Conservation (phyloP, 2,113 vertebrate species). For the Tragelaphus scriptus region DNA sequence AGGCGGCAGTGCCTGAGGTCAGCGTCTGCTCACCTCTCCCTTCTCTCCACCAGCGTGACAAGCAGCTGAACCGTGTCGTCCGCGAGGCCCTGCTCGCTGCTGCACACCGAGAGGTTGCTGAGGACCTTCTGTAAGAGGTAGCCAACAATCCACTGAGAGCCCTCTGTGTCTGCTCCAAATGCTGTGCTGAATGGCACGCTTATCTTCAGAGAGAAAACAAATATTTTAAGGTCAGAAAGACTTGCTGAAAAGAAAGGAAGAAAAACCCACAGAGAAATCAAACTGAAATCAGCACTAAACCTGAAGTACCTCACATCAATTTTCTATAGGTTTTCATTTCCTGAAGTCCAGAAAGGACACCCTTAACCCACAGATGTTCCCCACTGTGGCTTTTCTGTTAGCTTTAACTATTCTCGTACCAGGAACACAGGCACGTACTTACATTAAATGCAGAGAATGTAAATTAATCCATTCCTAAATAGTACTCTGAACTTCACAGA, state of each 20-base stretch:
- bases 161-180: conserved; percentile 97
- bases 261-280: conserved; percentile 48
- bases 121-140: conserved; percentile 99
- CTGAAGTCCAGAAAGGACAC: neutral
- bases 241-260: conserved; percentile 18
- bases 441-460: neutral
- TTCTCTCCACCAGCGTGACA: conserved; percentile 96
- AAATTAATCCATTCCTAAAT: neutral
- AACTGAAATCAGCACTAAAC: conserved; percentile 62
- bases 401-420: neutral
- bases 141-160: conserved; percentile 98
- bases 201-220: conserved; percentile 84
- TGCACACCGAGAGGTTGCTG: conserved; percentile 98
- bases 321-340: neutral
- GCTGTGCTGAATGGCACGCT: conserved; percentile 95
- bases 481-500: neutral
- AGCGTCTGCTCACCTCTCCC: conserved; percentile 87
- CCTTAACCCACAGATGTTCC: neutral
- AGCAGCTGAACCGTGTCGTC: conserved; percentile 98
- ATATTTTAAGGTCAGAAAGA: conserved; percentile 68
- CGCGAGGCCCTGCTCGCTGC: conserved; percentile 95
- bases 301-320: conserved; percentile 15
- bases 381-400: neutral
- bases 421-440: neutral
- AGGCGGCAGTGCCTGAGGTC: neutral